Evolutionary conservation across 2,888 invertebrate species (phyloP), one percentile per base, ranked within the genome.

Genomic region (Buathra laborator): DNA sequence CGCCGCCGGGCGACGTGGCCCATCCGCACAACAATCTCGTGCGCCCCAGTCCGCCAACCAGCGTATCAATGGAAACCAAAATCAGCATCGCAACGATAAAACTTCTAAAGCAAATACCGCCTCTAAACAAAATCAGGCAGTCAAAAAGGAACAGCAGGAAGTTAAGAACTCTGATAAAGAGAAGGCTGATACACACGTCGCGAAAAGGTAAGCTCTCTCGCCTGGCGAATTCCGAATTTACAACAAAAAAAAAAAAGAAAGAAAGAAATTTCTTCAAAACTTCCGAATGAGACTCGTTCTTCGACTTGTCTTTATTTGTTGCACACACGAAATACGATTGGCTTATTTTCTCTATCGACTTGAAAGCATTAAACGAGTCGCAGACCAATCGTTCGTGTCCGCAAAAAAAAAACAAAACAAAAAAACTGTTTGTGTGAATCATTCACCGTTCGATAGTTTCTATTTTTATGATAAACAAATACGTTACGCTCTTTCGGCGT

Each of bases 11-110:
- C 93, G 94, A 91, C 94, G 93, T 90, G 93, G 92, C 93, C 94
- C 91, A 91, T 91, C 92, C 88, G 91, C 91, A 89, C 93, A 92
- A 92, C 92, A 93, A 92, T 92, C 91, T 92, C 93, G 93, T 93
- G 90, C 91, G 89, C 89, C 91, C 92, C 93, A 92, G 91, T 93
- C 93, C 90, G 94, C 93, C 92, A 93, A 91, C 91, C 94, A 94
- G 91, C 94, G 93, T 93, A 93, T 92, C 91, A 93, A 93, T 90
- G 94, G 94, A 92, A 94, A 92, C 92, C 94, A 93, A 94, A 93
- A 88, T 91, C 93, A 93, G 88, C 93, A 93, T 92, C 94, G 94
- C 93, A 94, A 93, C 93, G 94, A 94, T 93, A 94, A 93, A 92
- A 92, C 94, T 93, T 94, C 94, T 93, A 94, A 94, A 94, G 88